Percentiles rank a stretch among this genome's conserved stretches.
phyloP scores from a whole-genome alignment of 2,888 invertebrate species.

The Hyles lineata region DNA sequence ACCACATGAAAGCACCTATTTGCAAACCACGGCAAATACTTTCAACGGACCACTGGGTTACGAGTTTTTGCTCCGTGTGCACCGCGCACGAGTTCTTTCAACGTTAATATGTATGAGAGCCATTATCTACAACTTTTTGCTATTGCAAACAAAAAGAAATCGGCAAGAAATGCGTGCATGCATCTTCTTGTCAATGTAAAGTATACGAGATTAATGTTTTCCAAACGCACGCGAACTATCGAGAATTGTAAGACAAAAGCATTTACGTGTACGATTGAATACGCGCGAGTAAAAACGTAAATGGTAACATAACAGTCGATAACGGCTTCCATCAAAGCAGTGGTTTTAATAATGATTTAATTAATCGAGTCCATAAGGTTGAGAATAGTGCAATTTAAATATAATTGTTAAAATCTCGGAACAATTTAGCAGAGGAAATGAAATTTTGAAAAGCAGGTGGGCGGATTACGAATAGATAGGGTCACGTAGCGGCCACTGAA shows the following conservation, averaged over 20 bases:
- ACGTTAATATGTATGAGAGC: conserved; percentile 24
- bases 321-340: not conserved
- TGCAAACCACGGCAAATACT: conserved; percentile 70
- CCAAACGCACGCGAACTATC: not conserved
- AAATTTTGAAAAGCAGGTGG: conserved; percentile 78
- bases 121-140: conserved; percentile 1
- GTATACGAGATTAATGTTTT: conserved; percentile 6
- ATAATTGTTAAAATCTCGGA: not conserved
- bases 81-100: conserved; percentile 31
- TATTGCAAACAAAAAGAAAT: conserved; percentile 16
- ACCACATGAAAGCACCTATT: conserved; percentile 76
- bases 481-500: conserved; percentile 75
- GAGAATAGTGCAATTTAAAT: not conserved
- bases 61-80: conserved; percentile 66
- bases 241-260: conserved; percentile 11
- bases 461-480: conserved; percentile 76
- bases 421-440: conserved; percentile 47
- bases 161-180: conserved; percentile 1
- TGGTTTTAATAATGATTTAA: too few species aligned
- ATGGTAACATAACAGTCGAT: not conserved
- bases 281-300: not conserved
- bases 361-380: not conserved
- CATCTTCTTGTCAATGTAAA: conserved; percentile 14
- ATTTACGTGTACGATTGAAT: not conserved
- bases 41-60: conserved; percentile 74